These are phyloP conservation scores for Sigmodon hispidus DNA, from an alignment of 2,113 vertebrate species.

Conservation along the genomic window DNA sequence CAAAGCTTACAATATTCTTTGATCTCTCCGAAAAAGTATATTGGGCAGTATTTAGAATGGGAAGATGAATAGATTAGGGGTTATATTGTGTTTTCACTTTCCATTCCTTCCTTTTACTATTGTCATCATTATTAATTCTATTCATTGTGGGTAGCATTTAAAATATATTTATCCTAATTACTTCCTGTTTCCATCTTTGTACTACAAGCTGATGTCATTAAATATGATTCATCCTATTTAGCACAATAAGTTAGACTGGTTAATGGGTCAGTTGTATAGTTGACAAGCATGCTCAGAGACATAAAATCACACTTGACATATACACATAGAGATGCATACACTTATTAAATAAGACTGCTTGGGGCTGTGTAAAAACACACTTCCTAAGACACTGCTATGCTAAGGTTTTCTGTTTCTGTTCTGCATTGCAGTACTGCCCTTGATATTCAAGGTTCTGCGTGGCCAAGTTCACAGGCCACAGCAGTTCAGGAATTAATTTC, in stretches of 20 bases:
- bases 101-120: conserved; percentile 48
- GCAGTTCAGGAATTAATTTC: conserved; percentile 81
- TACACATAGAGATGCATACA: conserved; percentile 70
- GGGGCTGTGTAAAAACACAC: conserved; percentile 48
- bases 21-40: conserved; percentile 43
- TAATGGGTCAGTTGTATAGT: conserved; percentile 85
- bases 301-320: not conserved
- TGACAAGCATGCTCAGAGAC: conserved; percentile 65
- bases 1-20: conserved; percentile 49
- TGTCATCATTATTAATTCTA: not conserved
- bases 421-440: conserved; percentile 73
- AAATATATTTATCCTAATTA: conserved; percentile 79
- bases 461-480: conserved; percentile 73
- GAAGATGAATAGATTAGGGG: conserved; percentile 45
- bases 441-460: conserved; percentile 80
- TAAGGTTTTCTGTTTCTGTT: conserved; percentile 38
- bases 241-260: conserved; percentile 84
- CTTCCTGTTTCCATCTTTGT: conserved; percentile 83
- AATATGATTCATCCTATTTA: conserved; percentile 86
- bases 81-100: conserved; percentile 26
- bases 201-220: conserved; percentile 83
- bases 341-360: conserved; percentile 79
- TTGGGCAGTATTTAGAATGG: conserved; percentile 36
- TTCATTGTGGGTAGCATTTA: conserved; percentile 81
- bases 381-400: conserved; percentile 60